phyloP scores from a whole-genome alignment of 2,113 vertebrate genomes.

The Scophthalmus maximus region DNA sequence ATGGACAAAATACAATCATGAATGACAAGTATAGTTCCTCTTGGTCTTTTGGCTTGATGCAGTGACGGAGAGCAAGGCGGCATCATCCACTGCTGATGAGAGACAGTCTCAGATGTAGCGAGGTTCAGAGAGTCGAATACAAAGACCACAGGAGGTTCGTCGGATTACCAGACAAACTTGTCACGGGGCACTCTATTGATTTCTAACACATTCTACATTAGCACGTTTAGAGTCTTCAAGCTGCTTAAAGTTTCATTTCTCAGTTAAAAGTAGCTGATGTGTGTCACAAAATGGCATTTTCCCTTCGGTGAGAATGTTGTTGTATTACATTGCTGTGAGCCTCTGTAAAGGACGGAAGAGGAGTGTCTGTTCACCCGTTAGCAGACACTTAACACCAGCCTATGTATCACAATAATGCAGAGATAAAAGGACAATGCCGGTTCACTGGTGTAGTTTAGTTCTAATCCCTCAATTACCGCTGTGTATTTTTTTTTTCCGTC shows the following conservation, averaged over 20 bases:
- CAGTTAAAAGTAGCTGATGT: constrained; percentile 3
- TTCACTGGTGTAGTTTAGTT: constrained; percentile 68
- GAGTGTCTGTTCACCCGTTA: constrained; percentile 61
- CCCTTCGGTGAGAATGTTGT: constrained; percentile 11
- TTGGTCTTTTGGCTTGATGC: not conserved
- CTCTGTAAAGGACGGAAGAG: constrained; percentile 34
- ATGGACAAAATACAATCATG: not conserved
- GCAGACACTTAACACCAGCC: constrained; percentile 63
- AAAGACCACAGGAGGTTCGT: constrained; percentile 29
- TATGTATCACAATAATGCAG: constrained; percentile 57
- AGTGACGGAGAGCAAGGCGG: constrained; percentile 36
- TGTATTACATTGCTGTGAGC: constrained; percentile 41
- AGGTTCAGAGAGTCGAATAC: constrained; percentile 53
- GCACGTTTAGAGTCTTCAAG: constrained; percentile 18
- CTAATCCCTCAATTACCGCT: constrained; percentile 82
- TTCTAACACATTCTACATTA: constrained; percentile 42
- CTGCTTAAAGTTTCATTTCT: constrained; percentile 28
- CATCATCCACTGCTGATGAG: constrained; percentile 67
- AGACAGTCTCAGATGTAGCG: constrained; percentile 49
- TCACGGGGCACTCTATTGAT: constrained; percentile 60
- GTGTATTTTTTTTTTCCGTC: constrained; percentile 69
- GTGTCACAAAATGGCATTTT: constrained; percentile 27
- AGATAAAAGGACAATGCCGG: constrained; percentile 68
- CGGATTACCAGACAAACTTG: constrained; percentile 68
- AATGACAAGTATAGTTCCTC: not conserved